Evolutionary conservation across 2,113 vertebrate genomes (phyloP).

Genomic region (Catharus bicknelli): DNA sequence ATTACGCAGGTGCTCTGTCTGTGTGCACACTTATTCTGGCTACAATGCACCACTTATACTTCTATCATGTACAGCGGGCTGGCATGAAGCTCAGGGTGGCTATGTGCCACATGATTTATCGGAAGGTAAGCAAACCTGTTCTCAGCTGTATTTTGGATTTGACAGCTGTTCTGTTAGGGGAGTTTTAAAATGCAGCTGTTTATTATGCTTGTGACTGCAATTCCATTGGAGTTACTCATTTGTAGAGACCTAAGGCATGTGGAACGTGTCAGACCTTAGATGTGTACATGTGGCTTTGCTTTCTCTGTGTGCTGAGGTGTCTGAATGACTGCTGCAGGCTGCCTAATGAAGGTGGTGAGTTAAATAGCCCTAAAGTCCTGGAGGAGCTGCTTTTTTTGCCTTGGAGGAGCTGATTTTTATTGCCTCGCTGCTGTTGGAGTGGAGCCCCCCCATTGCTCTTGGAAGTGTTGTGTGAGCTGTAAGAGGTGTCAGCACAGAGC

Average conservation of each 20-base stretch:
- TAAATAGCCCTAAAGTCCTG: neutral
- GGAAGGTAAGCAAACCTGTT: conserved; percentile 79
- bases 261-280: neutral
- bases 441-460: neutral
- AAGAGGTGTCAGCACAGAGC: neutral
- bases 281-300: neutral
- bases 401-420: neutral
- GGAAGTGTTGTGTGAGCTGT: neutral
- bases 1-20: conserved; percentile 76
- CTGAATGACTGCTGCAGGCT: neutral
- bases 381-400: neutral
- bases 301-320: neutral
- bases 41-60: conserved; percentile 86
- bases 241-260: neutral
- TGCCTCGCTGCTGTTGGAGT: neutral
- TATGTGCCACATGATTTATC: conserved; percentile 94
- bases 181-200: neutral
- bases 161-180: neutral
- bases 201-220: neutral
- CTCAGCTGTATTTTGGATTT: neutral
- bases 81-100: conserved; percentile 92
- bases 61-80: conserved; percentile 84
- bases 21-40: conserved; percentile 77
- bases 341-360: neutral
- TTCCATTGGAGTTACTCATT: neutral